Evolutionary conservation across 1,140 invertebrate genomes (phyloP).

Genomic region (Leptonema lineaticorne): DNA sequence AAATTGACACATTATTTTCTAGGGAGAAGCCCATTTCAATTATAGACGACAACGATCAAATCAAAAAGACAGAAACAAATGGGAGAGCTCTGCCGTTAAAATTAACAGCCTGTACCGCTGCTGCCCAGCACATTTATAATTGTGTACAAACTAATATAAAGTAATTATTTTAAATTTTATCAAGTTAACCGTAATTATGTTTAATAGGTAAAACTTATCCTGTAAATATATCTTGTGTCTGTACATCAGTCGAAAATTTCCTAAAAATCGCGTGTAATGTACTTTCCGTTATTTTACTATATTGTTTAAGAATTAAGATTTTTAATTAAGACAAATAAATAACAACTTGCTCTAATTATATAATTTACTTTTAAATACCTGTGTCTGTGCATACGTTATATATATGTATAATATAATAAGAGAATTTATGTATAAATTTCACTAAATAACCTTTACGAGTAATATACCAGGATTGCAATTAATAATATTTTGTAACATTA

Average conservation of each 20-base stretch:
- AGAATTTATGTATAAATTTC: conserved; percentile 57
- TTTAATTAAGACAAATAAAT: conserved; percentile 59
- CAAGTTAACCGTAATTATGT: conserved; percentile 49
- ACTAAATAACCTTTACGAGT: conserved; percentile 49
- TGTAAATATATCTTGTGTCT: conserved; percentile 51
- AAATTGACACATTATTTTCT: conserved; percentile 32
- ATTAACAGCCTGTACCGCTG: conserved; percentile 22
- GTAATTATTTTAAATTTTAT: conserved; percentile 42
- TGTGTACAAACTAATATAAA: conserved; percentile 50
- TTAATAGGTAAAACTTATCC: conserved; percentile 58
- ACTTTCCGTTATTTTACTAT: conserved; percentile 56
- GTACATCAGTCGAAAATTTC: conserved; percentile 59
- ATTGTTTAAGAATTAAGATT: conserved; percentile 55
- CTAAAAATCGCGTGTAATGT: conserved; percentile 57
- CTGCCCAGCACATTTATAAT: conserved; percentile 43
- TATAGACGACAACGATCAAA: conserved; percentile 33
- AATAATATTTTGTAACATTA: conserved; percentile 32
- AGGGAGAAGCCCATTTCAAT: conserved; percentile 18
- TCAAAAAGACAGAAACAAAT: conserved; percentile 34
- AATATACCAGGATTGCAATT: conserved; percentile 27
- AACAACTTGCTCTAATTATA: conserved; percentile 56
- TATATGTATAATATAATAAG: conserved; percentile 50
- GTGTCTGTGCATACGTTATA: conserved; percentile 52
- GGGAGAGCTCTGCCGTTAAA: conserved; percentile 24
- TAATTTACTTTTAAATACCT: conserved; percentile 55